Evolutionary conservation across 2,888 invertebrate genomes (phyloP).

Genomic region (Coleophora deauratella): DNA sequence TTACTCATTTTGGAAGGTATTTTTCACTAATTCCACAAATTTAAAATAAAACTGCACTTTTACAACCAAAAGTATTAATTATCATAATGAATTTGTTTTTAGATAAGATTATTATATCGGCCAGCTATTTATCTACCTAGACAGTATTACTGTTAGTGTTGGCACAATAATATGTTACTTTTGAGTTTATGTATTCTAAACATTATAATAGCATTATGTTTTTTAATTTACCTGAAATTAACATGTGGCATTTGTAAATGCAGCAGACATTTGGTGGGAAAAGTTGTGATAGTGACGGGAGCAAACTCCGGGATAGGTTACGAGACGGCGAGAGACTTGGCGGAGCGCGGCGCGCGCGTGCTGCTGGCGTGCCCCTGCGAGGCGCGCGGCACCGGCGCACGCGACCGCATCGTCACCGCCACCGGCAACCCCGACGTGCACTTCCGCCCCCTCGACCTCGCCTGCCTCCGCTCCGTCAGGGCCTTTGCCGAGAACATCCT

Average conservation of each 20-base stretch:
- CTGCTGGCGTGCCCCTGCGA: slow-evolving; percentile 87
- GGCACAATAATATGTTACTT: slow-evolving; percentile 21
- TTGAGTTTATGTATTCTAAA: slow-evolving; percentile 20
- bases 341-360: slow-evolving; percentile 81
- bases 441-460: slow-evolving; percentile 60
- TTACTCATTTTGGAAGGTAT: too few species aligned
- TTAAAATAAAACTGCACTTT: too few species aligned
- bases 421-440: slow-evolving; percentile 43
- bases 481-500: slow-evolving; percentile 75
- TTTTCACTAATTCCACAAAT: too few species aligned
- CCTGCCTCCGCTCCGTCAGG: slow-evolving; percentile 70
- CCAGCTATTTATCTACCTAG: too few species aligned
- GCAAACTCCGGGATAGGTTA: slow-evolving; percentile 87
- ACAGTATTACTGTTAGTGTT: background rate
- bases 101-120: too few species aligned
- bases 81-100: too few species aligned
- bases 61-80: too few species aligned
- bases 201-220: slow-evolving; percentile 15
- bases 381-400: slow-evolving; percentile 75
- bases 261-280: slow-evolving; percentile 77
- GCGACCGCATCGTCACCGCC: slow-evolving; percentile 29
- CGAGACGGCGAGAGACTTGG: slow-evolving; percentile 81
- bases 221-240: slow-evolving; percentile 22
- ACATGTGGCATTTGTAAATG: slow-evolving; percentile 38
- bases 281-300: slow-evolving; percentile 89